These are phyloP conservation scores for Egretta garzetta DNA, from an alignment of 2,113 vertebrate genomes.

Conservation along the genomic window DNA sequence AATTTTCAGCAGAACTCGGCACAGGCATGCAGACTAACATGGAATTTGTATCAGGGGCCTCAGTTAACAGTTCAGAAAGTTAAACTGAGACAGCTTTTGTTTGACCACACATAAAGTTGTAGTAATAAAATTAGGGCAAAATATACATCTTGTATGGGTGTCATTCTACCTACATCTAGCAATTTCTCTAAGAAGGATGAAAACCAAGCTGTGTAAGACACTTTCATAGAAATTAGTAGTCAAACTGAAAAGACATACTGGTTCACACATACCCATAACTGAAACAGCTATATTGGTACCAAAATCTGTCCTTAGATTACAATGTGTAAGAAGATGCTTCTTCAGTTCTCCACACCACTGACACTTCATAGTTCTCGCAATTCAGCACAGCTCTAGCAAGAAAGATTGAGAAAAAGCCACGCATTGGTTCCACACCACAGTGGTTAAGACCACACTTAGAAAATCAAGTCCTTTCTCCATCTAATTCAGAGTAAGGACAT, in stretches of 20 bases:
- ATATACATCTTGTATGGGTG: neutral
- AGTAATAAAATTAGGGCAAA: neutral
- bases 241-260: neutral
- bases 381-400: neutral
- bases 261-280: neutral
- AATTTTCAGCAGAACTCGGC: neutral
- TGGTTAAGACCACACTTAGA: neutral
- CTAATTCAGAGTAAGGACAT: neutral
- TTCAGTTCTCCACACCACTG: neutral
- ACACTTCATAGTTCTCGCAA: neutral
- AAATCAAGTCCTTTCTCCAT: neutral
- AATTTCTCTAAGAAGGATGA: neutral
- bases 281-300: neutral
- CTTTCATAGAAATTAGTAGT: neutral
- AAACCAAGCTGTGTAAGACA: neutral
- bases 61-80: neutral
- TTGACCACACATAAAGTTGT: neutral
- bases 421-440: rapidly evolving
- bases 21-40: neutral
- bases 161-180: neutral
- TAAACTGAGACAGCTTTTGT: neutral
- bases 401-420: neutral
- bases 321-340: neutral
- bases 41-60: neutral
- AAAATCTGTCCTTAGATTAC: neutral